These are phyloP conservation scores for Ceyx margarethae DNA, from an alignment of 2,113 vertebrate genomes.

Conservation along the genomic window DNA sequence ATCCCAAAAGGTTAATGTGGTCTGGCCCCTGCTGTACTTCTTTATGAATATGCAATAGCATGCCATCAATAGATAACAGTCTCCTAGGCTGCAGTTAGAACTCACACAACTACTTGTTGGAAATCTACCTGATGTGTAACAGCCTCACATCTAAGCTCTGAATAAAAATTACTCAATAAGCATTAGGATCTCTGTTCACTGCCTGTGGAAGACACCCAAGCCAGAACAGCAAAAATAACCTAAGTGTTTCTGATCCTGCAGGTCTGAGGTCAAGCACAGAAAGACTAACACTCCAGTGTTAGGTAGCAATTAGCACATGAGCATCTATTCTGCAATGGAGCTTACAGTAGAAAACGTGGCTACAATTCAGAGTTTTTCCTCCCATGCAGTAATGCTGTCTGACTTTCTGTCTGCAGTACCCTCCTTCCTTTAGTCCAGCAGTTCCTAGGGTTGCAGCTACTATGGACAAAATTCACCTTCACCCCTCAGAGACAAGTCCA, in stretches of 20 bases:
- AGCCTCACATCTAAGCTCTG: neutral
- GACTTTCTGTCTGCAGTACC: neutral
- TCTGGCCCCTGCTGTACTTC: neutral
- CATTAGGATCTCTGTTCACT: neutral
- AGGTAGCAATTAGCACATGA: neutral
- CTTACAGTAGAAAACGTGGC: neutral
- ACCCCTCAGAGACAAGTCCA: neutral
- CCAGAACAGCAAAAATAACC: neutral
- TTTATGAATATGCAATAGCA: neutral
- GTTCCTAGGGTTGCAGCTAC: neutral
- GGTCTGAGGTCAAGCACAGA: neutral
- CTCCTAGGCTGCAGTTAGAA: neutral
- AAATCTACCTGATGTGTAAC: neutral
- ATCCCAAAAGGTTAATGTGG: neutral
- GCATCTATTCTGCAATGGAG: neutral
- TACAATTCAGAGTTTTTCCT: neutral
- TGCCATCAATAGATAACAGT: neutral
- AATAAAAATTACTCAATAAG: neutral
- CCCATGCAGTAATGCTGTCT: neutral
- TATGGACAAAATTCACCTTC: neutral
- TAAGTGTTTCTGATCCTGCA: neutral
- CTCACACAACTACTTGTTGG: too few relatives aligned
- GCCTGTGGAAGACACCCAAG: neutral
- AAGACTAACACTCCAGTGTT: neutral
- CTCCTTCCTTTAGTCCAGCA: neutral